Evolutionary conservation across 2,888 invertebrate species (phyloP).

Genomic region (Drosophila fulvimacula): DNA sequence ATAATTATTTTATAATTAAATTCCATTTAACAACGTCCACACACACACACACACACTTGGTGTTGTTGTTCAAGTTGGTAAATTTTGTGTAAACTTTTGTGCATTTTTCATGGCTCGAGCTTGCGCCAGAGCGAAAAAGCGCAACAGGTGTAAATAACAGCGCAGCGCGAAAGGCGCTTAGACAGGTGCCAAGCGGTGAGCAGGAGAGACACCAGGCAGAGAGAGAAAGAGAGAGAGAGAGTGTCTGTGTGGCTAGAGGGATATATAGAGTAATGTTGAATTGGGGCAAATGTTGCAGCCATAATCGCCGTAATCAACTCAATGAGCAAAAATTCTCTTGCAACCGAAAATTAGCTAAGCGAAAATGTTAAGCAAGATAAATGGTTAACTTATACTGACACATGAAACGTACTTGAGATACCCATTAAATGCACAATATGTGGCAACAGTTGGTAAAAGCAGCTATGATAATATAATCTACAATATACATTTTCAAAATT

Average conservation of each 20-base stretch:
- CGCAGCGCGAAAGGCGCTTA: slow-evolving; percentile 28
- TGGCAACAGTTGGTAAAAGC: neutral
- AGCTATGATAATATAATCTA: neutral
- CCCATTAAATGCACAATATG: neutral
- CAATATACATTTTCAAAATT: no score
- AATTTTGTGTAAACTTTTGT: slow-evolving; percentile 57
- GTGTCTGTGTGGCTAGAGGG: neutral
- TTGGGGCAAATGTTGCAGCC: slow-evolving; percentile 46
- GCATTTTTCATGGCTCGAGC: slow-evolving; percentile 51
- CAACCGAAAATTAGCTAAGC: slow-evolving; percentile 53
- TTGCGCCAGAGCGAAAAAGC: slow-evolving; percentile 36
- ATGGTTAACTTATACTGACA: neutral
- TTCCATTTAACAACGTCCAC: slow-evolving; percentile 73
- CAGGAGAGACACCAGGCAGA: neutral
- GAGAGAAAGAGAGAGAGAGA: neutral
- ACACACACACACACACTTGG: slow-evolving; percentile 27
- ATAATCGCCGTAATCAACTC: slow-evolving; percentile 68
- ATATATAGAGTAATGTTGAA: slow-evolving; percentile 4
- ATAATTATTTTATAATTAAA: slow-evolving; percentile 81
- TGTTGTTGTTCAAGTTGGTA: slow-evolving; percentile 34
- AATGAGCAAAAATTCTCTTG: slow-evolving; percentile 50
- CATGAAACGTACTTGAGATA: slow-evolving; percentile 1
- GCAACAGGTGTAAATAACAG: slow-evolving; percentile 78
- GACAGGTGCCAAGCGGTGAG: slow-evolving; percentile 2
- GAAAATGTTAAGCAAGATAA: slow-evolving; percentile 15